Percentiles rank a stretch among this genome's conserved stretches.
Conservation (phyloP, 2,113 vertebrate genomes). For the Myiagra hebetior region DNA sequence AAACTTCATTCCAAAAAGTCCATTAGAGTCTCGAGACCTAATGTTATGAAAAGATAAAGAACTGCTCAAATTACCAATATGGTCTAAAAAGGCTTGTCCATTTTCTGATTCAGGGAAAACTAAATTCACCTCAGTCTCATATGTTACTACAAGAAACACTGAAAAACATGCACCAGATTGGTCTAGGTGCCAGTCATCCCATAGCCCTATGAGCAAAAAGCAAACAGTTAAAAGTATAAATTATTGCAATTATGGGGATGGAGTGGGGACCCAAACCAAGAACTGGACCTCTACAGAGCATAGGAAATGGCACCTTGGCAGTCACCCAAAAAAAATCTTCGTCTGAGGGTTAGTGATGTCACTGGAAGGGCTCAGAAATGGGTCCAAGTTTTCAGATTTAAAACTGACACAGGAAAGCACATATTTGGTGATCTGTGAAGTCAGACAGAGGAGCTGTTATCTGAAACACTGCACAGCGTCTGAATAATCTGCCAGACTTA, state of each 20-base stretch:
- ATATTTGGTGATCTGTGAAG: slow-evolving; percentile 8
- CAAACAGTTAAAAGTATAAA: background rate
- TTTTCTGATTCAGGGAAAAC: background rate
- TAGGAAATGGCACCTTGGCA: background rate
- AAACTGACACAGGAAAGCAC: background rate
- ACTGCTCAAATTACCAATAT: background rate
- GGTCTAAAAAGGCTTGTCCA: background rate
- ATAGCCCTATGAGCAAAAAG: accelerated
- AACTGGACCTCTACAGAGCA: background rate
- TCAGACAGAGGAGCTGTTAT: slow-evolving; percentile 46
- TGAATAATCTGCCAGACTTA: slow-evolving; percentile 51
- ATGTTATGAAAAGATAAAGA: background rate
- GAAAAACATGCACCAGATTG: background rate
- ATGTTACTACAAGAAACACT: background rate
- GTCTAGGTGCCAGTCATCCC: background rate
- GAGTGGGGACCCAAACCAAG: background rate
- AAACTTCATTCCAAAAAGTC: slow-evolving; percentile 13
- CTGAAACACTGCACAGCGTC: slow-evolving; percentile 25
- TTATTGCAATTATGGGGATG: background rate
- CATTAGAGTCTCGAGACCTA: background rate
- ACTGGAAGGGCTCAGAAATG: background rate
- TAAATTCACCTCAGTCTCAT: background rate
- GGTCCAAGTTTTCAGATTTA: background rate
- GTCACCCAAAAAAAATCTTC: background rate
- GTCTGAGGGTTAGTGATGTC: background rate